Percentiles rank a stretch among this genome's conserved stretches.
These are phyloP conservation scores for Sesamia nonagrioides DNA, from an alignment of 1,140 invertebrate genomes.

Conservation along the genomic window DNA sequence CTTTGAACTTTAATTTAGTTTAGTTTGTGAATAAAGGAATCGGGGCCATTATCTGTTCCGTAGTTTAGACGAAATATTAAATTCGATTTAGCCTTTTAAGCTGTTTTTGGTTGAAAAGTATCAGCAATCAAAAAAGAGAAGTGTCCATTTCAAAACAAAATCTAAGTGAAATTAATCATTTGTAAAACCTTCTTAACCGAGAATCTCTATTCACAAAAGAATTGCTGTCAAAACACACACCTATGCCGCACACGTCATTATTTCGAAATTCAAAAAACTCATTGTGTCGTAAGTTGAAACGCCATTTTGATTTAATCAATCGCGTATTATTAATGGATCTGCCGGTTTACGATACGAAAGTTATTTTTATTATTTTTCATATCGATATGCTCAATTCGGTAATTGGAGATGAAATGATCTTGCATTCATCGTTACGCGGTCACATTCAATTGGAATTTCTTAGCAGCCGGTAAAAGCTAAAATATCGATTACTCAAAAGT, in stretches of 20 bases:
- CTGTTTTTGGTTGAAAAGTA: too few species aligned
- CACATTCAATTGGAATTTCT: slow-evolving; percentile 39
- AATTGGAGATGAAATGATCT: slow-evolving; percentile 59
- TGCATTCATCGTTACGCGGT: slow-evolving; percentile 44
- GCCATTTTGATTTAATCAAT: slow-evolving; percentile 65
- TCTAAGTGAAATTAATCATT: slow-evolving; percentile 58
- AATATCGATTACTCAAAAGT: slow-evolving; percentile 50
- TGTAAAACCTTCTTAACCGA: slow-evolving; percentile 49
- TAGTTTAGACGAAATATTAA: too few species aligned
- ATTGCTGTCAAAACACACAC: slow-evolving; percentile 60
- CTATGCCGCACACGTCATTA: slow-evolving; percentile 49
- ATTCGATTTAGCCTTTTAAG: too few species aligned
- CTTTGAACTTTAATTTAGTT: too few species aligned
- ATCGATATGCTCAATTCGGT: slow-evolving; percentile 50
- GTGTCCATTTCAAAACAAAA: slow-evolving; percentile 37
- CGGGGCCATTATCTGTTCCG: too few species aligned
- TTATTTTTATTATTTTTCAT: slow-evolving; percentile 52
- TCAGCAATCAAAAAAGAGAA: neutral
- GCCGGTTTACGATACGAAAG: slow-evolving; percentile 47
- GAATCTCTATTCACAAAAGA: slow-evolving; percentile 51
- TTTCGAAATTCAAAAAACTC: slow-evolving; percentile 58
- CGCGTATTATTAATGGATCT: slow-evolving; percentile 60
- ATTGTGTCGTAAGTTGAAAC: slow-evolving; percentile 56
- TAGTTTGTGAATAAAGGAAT: too few species aligned
- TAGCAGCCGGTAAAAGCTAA: slow-evolving; percentile 32